phyloP scores from a whole-genome alignment of 1,140 invertebrate genomes.

The Hypsibius dujardini region DNA sequence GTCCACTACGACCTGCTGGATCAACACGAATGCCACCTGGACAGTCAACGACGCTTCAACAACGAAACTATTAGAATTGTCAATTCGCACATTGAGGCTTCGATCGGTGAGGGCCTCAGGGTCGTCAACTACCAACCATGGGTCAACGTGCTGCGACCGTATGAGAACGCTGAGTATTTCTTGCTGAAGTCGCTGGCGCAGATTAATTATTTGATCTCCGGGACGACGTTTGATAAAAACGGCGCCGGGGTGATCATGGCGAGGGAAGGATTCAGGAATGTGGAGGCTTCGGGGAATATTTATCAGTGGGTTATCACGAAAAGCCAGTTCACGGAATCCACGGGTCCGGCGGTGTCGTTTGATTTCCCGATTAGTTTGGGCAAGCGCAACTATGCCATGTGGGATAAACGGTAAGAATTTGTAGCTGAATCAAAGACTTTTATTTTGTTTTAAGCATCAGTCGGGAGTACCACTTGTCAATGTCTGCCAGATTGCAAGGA shows the following conservation, averaged over 20 bases:
- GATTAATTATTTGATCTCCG: neutral
- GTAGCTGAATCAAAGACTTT: too few species aligned
- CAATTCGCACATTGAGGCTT: neutral
- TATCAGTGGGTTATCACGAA: too few species aligned
- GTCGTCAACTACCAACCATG: neutral
- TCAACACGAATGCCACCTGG: neutral
- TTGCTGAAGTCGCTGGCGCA: neutral
- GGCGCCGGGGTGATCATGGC: neutral
- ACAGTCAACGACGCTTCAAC: neutral
- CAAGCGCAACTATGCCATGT: too few species aligned
- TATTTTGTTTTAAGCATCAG: too few species aligned
- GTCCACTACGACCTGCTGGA: conserved; percentile 8
- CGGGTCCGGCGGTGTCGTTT: too few species aligned
- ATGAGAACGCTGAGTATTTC: neutral
- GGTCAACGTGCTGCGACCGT: neutral
- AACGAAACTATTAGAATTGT: neutral
- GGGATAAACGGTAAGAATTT: too few species aligned
- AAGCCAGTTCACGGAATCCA: too few species aligned
- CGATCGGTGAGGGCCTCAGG: neutral
- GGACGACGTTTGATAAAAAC: conserved; percentile 5
- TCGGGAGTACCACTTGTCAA: too few species aligned
- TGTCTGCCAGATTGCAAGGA: too few species aligned
- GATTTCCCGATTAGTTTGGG: too few species aligned
- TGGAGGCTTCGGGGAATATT: neutral
- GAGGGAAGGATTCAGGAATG: neutral